phyloP scores from a whole-genome alignment of 2,888 invertebrate genomes.

The Noctua pronuba region DNA sequence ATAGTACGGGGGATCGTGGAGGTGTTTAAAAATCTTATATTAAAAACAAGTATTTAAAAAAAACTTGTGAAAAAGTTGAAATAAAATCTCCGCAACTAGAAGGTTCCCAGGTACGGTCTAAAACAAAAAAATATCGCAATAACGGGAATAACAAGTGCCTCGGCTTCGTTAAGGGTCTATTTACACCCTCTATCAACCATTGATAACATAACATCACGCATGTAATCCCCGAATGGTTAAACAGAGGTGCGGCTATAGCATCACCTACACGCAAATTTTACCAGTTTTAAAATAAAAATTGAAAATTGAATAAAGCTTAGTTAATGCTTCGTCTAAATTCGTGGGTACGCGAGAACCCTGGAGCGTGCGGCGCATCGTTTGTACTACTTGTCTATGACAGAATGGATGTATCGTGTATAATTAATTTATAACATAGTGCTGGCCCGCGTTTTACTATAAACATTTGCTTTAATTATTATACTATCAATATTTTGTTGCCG shows the following conservation, averaged over 20 bases:
- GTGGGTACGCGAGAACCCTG: slow-evolving; percentile 56
- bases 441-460: slow-evolving; percentile 54
- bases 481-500: slow-evolving; percentile 29
- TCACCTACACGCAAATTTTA: neutral
- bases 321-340: neutral
- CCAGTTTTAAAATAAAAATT: neutral
- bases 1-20: no score
- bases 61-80: no score
- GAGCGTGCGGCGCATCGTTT: slow-evolving; percentile 52
- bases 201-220: neutral
- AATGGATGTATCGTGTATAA: slow-evolving; percentile 69
- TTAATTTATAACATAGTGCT: slow-evolving; percentile 68
- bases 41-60: no score
- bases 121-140: no score
- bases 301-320: neutral
- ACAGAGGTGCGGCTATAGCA: neutral
- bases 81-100: no score
- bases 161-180: no score
- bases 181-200: neutral
- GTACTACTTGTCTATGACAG: slow-evolving; percentile 70
- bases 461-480: slow-evolving; percentile 61
- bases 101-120: no score
- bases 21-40: no score
- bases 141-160: no score
- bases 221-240: neutral